Conservation (phyloP, 2,797 vertebrate genomes). For the Bryconaethiops microstoma region DNA sequence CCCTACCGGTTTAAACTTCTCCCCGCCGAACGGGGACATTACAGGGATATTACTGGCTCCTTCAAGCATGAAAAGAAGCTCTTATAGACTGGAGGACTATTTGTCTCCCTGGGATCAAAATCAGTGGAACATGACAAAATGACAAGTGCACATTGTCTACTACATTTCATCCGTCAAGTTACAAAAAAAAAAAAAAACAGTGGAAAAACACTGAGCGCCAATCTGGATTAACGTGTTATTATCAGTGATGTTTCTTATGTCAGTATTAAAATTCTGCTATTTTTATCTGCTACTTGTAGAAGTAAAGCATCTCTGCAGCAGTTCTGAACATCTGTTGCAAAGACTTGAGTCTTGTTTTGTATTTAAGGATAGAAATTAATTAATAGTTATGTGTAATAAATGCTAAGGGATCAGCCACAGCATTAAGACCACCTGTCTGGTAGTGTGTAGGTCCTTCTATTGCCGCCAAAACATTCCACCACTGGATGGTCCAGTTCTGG, state of each 20-base stretch:
- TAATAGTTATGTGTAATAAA: too few species aligned
- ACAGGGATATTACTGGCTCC: constrained; percentile 63
- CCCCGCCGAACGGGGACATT: constrained; percentile 62
- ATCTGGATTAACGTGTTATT: not conserved
- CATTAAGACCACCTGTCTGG: too few species aligned
- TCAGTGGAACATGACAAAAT: constrained; percentile 23
- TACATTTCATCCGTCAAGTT: not conserved
- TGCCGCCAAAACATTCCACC: too few species aligned
- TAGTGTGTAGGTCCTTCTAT: too few species aligned
- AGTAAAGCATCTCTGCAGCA: not conserved
- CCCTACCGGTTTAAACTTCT: constrained; percentile 68
- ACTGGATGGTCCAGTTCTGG: too few species aligned
- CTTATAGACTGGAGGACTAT: constrained; percentile 10
- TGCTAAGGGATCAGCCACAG: too few species aligned
- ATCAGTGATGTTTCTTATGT: not conserved
- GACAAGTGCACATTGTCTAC: constrained; percentile 2
- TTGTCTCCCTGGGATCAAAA: constrained; percentile 30
- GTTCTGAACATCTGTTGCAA: not conserved
- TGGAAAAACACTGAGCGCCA: not conserved
- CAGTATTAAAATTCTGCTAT: not conserved
- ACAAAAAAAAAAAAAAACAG: not conserved
- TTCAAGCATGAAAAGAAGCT: constrained; percentile 22
- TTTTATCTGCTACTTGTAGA: not conserved
- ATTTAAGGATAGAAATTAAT: too few species aligned
- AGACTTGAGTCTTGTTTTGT: too few species aligned